Conservation (phyloP, 2,797 vertebrate species). For the Nyctalus aviator region DNA sequence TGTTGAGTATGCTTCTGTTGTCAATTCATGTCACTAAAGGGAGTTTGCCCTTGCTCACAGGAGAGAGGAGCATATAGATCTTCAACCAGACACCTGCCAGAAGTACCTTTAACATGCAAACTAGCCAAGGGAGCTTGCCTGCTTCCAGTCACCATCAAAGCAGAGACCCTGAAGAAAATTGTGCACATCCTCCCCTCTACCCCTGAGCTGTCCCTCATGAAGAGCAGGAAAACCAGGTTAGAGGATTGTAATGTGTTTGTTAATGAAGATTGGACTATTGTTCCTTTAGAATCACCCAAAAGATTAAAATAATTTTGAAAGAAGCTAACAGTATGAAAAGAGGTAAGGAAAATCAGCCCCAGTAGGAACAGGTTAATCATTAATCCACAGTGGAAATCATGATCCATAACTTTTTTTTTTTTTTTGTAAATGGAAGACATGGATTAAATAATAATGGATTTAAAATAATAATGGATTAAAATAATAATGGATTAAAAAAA, state of each 20-base stretch:
- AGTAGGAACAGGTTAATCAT: conserved; percentile 34
- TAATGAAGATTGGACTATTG: conserved; percentile 71
- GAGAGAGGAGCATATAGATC: conserved; percentile 75
- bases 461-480: conserved; percentile 65
- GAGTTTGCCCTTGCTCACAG: conserved; percentile 79
- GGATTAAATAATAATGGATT: conserved; percentile 55
- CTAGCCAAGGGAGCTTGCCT: conserved; percentile 57
- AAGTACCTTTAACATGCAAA: conserved; percentile 82
- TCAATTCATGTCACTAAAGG: conserved; percentile 74
- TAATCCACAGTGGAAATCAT: background rate
- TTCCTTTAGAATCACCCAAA: conserved; percentile 48
- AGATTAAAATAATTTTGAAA: conserved; percentile 76
- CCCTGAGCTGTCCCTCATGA: conserved; percentile 63
- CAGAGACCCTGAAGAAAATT: conserved; percentile 57
- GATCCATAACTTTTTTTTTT: background rate
- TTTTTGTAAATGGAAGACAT: background rate
- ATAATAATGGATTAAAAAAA: conserved; percentile 66
- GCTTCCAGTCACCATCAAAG: conserved; percentile 70
- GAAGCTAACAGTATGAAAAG: conserved; percentile 57
- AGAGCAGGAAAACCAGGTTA: conserved; percentile 70
- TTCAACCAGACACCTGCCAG: conserved; percentile 69
- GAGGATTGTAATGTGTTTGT: conserved; percentile 71
- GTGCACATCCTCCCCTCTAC: background rate
- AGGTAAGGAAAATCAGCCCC: conserved; percentile 49
- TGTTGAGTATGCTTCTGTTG: conserved; percentile 68